Evolutionary conservation across 1,140 invertebrate species (phyloP).

Genomic region (Andricus grossulariae): DNA sequence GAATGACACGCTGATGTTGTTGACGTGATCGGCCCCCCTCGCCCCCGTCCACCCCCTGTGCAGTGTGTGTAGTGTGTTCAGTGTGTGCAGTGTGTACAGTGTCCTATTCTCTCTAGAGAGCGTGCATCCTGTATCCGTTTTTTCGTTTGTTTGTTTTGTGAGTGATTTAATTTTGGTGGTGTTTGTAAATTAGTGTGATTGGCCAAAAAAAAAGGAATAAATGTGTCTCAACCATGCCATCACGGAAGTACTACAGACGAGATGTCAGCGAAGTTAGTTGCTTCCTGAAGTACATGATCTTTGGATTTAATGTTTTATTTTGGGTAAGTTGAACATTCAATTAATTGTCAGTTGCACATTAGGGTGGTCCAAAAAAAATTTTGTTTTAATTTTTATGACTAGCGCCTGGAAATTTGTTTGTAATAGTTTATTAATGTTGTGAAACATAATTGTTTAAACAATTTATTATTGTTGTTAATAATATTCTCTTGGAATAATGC

Average conservation of each 20-base stretch:
- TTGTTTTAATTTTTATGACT: too few species aligned
- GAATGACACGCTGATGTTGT: conserved; percentile 39
- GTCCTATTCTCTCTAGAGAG: background rate
- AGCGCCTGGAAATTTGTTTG: too few species aligned
- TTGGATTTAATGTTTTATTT: conserved; percentile 97
- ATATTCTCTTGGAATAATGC: too few species aligned
- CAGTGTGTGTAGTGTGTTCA: conserved; percentile 10
- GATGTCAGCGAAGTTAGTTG: conserved; percentile 96
- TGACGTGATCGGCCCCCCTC: conserved; percentile 40
- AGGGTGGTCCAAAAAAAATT: too few species aligned
- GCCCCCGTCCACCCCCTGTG: conserved; percentile 33
- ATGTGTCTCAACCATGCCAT: conserved; percentile 65
- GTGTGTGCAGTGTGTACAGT: too few species aligned
- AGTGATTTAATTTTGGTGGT: conserved; percentile 40
- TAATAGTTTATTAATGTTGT: too few species aligned
- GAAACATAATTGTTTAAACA: too few species aligned
- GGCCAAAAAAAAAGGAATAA: conserved; percentile 52
- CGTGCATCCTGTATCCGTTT: background rate
- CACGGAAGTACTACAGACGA: conserved; percentile 83
- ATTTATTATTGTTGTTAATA: too few species aligned
- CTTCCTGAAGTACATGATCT: conserved; percentile 97
- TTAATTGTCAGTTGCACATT: background rate
- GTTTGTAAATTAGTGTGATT: conserved; percentile 56
- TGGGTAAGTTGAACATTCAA: conserved; percentile 84
- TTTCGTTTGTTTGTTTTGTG: conserved; percentile 17